Evolutionary conservation across 2,888 invertebrate species (phyloP), one percentile per base, ranked within the genome.

Genomic region (Antheraea assamensis): DNA sequence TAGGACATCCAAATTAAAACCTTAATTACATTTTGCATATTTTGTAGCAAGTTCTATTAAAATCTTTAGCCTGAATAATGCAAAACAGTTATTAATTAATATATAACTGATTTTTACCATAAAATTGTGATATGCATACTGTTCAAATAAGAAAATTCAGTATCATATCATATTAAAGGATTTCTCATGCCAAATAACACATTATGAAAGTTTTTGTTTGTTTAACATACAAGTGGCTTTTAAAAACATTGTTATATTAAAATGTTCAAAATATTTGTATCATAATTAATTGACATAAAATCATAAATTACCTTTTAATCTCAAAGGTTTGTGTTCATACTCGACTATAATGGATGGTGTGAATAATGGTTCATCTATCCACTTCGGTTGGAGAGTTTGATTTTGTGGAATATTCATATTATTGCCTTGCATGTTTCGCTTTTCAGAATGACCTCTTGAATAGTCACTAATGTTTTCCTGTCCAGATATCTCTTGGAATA

Each of bases 311-410:
- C 96, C 94, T 93, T 94, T 93, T 77, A 92, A 84, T 86, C 93
- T 89, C 68, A 95, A 86, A 76, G 96, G 92, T 87, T 95, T 96
- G 87, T 97, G 97, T 79, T 96, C 96, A 92, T 97, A 97, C 90
- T 97, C 97, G 81, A 96, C 95, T 78, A 97, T 95, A 82, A 96
- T 94, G 64, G 95, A 93, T 77, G 97, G 93, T 73, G 88, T 83
- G 77, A 94, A 91, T 81, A 96, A 88, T 76, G 94, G 94, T 78
- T 95, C 95, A 75, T 95, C 91, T 72, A 88, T 83, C 89, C 94
- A 93, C 76, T 89, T 84, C 35, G 79, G 80, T 19, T 71, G 70
- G 21, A 64, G 68, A 47, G 78, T 74, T 76, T 75, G 78, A 68
- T 75, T 78, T 71, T 75, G 73, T 72, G 75, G 70, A 52, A 72